Evolutionary conservation across 2,113 vertebrate species (phyloP).

Genomic region (Peromyscus maniculatus): DNA sequence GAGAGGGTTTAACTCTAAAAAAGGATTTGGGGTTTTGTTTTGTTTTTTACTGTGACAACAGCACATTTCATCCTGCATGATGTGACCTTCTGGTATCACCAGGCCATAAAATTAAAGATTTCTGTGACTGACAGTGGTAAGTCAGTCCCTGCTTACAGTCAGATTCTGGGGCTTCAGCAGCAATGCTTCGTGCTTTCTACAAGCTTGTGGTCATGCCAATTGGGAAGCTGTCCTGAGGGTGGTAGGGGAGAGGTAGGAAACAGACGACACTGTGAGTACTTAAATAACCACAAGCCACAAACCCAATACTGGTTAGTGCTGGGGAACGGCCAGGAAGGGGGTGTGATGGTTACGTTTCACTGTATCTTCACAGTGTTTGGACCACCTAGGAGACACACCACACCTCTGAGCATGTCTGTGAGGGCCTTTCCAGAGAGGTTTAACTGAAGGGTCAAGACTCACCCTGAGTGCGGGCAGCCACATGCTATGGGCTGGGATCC

Average conservation of each 20-base stretch:
- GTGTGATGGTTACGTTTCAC: too few species aligned
- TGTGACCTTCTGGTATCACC: neutral
- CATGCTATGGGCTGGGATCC: neutral
- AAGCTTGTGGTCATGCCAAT: neutral
- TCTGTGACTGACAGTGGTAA: neutral
- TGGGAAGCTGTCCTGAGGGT: neutral
- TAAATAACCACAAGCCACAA: neutral
- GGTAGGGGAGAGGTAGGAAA: neutral
- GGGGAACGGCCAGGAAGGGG: neutral
- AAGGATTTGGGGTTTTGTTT: neutral
- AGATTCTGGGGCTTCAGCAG: neutral
- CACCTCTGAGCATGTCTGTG: neutral
- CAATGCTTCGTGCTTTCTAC: neutral
- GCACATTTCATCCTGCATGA: neutral
- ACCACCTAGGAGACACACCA: neutral
- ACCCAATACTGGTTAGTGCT: neutral
- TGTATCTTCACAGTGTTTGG: neutral
- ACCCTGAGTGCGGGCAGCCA: neutral
- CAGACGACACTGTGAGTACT: neutral
- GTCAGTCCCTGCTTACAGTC: neutral
- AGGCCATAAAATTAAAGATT: slow-evolving; percentile 24
- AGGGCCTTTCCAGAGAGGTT: neutral
- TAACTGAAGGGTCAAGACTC: neutral
- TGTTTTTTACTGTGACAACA: neutral
- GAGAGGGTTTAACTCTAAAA: neutral